Evolutionary conservation across 1,140 invertebrate species (phyloP).

Genomic region (Drosophila prosaltans): DNA sequence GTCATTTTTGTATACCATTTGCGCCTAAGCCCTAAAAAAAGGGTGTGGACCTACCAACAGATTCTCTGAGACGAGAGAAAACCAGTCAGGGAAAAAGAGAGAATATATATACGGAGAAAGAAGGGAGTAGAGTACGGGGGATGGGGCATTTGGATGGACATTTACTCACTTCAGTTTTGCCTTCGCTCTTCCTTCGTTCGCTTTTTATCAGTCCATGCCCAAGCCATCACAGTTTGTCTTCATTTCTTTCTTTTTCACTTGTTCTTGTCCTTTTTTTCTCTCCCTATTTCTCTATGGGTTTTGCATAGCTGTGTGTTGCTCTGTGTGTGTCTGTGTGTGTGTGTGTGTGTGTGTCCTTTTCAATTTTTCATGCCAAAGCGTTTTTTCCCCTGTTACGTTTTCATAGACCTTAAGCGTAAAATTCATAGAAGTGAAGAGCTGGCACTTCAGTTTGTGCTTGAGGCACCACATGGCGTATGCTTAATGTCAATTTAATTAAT

Average conservation of each 20-base stretch:
- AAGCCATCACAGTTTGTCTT: slow-evolving; percentile 23
- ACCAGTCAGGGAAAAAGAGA: slow-evolving; percentile 24
- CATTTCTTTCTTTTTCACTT: slow-evolving; percentile 8
- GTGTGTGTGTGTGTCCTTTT: slow-evolving; percentile 27
- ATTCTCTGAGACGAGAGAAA: slow-evolving; percentile 25
- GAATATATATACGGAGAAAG: too few species aligned
- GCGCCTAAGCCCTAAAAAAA: slow-evolving; percentile 50
- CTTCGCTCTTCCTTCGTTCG: slow-evolving; percentile 12
- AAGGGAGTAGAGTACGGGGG: neutral
- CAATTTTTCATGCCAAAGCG: slow-evolving; percentile 54
- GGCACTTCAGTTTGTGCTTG: slow-evolving; percentile 16
- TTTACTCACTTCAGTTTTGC: slow-evolving; percentile 30
- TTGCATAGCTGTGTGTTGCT: neutral
- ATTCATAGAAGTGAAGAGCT: slow-evolving; percentile 11
- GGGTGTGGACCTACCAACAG: slow-evolving; percentile 21
- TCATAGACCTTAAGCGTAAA: slow-evolving; percentile 43
- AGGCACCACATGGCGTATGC: slow-evolving; percentile 46
- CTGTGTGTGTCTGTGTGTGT: slow-evolving; percentile 12
- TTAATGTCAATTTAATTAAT: slow-evolving; percentile 68
- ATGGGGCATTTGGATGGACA: slow-evolving; percentile 11
- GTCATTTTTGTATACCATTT: slow-evolving; percentile 76
- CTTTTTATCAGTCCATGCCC: slow-evolving; percentile 56
- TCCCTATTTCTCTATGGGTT: slow-evolving; percentile 3
- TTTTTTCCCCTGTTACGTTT: slow-evolving; percentile 23
- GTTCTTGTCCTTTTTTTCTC: slow-evolving; percentile 19